Base-by-base conservation (phyloP, 2,797 vertebrate genomes). In the Xyrichtys novacula region DNA sequence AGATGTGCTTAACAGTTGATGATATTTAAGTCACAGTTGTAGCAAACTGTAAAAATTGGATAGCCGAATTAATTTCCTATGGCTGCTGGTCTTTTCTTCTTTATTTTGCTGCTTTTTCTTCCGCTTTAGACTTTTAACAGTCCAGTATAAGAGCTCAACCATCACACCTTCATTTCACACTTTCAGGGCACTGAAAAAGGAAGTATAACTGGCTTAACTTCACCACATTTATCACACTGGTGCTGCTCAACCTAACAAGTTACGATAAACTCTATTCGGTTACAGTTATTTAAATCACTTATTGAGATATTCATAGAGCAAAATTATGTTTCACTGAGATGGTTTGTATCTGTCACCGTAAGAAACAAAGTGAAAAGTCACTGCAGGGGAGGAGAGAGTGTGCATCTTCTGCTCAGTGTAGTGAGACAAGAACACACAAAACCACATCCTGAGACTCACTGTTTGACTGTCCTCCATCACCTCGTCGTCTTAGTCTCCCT, bases 361-460 rank as follows among this genome's bases (percentile, higher is more conserved):
- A 47, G 50, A 71, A 71, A 46, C 17, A 52, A 50, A 39, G 52
- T 56, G 53, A 74, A 83, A 85, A 7, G 72, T 64, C 72, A 69
- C 76, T 78, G 82, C 86, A 61, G 58, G 88, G 74, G 78, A 22
- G 20, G n/a, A 42, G 40, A 42, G 40, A 20, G 40, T 9, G 42
- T 56, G 81, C 83, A 67, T 38, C 61, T 88, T n/a, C 81, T 63
- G 85, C 85, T 57, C 53, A 2, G 66, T 75, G 55, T 28, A 65
- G 54, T 31, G 56, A 69, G 72, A 74, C 63, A 79, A 84, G 86
- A 89, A 79, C 62, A 76, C 87, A 19, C 47, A 48, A 88, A 92
- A 91, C 94, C 94, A 95, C 94, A 95, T 96, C 95, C 94, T 94
- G 93, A 68, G 3, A 44, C 32, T 34, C 11, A 34, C 65, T 61